Percentiles rank a stretch among this genome's conserved stretches.
Evolutionary conservation across 2,888 invertebrate species (phyloP).

Genomic region (Spisula solida): DNA sequence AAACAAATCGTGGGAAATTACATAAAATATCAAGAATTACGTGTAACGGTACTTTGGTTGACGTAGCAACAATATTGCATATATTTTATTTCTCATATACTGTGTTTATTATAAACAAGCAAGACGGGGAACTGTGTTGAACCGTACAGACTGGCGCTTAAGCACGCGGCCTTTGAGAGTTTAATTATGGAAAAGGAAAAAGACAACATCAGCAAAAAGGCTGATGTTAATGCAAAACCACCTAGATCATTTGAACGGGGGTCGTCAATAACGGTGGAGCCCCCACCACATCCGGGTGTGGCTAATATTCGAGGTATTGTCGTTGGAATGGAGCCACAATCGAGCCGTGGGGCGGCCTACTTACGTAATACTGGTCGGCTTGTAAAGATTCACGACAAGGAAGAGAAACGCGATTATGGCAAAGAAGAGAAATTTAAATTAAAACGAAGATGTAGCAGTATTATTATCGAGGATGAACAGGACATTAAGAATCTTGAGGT

Average conservation of each 20-base stretch:
- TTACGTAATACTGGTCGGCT: constrained; percentile 69
- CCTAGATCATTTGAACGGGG: constrained; percentile 27
- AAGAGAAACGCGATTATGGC: constrained; percentile 73
- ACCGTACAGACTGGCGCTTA: constrained; percentile 77
- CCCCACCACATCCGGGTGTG: constrained; percentile 59
- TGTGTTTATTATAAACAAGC: neutral
- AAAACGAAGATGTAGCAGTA: constrained; percentile 77
- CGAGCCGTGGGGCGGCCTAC: constrained; percentile 71
- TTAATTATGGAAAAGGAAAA: constrained; percentile 43
- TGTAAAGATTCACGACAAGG: constrained; percentile 60
- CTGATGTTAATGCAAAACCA: constrained; percentile 7
- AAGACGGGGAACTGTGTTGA: constrained; percentile 82
- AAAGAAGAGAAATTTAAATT: constrained; percentile 73
- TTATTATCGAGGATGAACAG: constrained; percentile 74
- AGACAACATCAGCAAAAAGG: constrained; percentile 10
- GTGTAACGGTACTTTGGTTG: neutral
- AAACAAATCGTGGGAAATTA: neutral
- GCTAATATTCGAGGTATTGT: constrained; percentile 65
- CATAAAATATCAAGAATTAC: neutral
- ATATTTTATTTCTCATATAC: neutral
- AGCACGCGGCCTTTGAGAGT: constrained; percentile 64
- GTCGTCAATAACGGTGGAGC: constrained; percentile 55
- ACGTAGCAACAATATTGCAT: neutral
- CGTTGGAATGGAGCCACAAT: constrained; percentile 60
- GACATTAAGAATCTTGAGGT: constrained; percentile 80